Evolutionary conservation across 2,888 invertebrate genomes (phyloP).

Genomic region (Parapristionchus giblindavisi): DNA sequence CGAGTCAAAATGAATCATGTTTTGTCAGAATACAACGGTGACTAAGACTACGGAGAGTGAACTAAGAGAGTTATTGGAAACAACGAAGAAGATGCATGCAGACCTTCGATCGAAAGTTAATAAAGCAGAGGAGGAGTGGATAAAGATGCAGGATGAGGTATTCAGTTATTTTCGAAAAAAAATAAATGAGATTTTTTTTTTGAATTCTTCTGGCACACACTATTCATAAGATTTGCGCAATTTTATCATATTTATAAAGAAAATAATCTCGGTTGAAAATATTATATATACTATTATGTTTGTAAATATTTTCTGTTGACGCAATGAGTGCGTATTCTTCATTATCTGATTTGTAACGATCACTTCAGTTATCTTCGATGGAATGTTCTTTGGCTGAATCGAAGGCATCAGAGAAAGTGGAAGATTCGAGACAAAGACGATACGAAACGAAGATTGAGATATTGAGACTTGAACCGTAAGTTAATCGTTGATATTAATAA

Average conservation of each 20-base stretch:
- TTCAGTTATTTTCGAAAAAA: too few relatives aligned
- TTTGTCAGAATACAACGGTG: slow-evolving; percentile 3
- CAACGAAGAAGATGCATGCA: slow-evolving; percentile 24
- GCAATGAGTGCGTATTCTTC: too few relatives aligned
- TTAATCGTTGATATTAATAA: too few relatives aligned
- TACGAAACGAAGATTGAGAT: slow-evolving; percentile 38
- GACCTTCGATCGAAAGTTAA: slow-evolving; percentile 16
- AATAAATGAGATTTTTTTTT: too few relatives aligned
- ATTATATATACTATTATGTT: too few relatives aligned
- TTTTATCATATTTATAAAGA: too few relatives aligned
- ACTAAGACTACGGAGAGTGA: slow-evolving; percentile 26
- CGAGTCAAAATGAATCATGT: too few relatives aligned
- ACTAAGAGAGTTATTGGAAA: background rate
- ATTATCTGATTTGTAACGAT: background rate
- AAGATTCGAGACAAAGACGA: slow-evolving; percentile 29
- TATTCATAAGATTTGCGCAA: too few relatives aligned
- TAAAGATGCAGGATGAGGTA: slow-evolving; percentile 32
- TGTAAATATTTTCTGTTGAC: too few relatives aligned
- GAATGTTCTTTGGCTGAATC: slow-evolving; percentile 6
- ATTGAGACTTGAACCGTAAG: slow-evolving; percentile 34
- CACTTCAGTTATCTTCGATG: slow-evolving; percentile 9
- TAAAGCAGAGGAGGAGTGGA: slow-evolving; percentile 23
- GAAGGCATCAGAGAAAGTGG: slow-evolving; percentile 22
- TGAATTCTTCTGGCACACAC: too few relatives aligned
- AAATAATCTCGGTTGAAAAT: too few relatives aligned